Conservation (phyloP, 1,140 invertebrate species). For the Kradibia gibbosae region DNA sequence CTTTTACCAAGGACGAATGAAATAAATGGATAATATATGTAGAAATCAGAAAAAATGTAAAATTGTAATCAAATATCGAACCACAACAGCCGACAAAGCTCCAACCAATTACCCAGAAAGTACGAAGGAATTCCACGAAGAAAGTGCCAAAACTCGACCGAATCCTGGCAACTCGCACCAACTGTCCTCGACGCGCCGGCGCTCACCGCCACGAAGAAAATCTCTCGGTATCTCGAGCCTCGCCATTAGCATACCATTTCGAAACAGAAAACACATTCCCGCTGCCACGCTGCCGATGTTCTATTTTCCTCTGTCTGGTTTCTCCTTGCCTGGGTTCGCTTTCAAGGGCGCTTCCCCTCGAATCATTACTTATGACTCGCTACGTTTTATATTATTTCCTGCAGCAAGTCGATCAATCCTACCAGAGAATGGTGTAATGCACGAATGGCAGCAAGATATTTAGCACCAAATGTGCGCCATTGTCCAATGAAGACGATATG, state of each 20-base stretch:
- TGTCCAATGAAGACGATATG: too few relatives aligned
- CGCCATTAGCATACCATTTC: slow-evolving; percentile 46
- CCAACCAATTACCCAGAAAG: not conserved
- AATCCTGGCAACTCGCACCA: not conserved
- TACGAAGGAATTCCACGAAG: not conserved
- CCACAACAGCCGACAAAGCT: too few relatives aligned
- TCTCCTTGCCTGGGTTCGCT: not conserved
- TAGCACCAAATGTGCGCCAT: too few relatives aligned
- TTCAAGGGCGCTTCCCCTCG: not conserved
- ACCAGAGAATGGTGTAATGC: too few relatives aligned
- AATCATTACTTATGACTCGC: too few relatives aligned
- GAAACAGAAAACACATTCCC: slow-evolving; percentile 47
- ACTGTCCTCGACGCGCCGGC: not conserved
- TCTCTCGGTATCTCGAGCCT: not conserved
- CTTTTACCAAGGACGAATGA: too few relatives aligned
- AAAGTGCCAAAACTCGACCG: not conserved
- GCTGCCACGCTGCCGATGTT: not conserved
- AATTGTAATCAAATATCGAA: too few relatives aligned
- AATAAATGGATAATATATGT: too few relatives aligned
- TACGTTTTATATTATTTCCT: too few relatives aligned
- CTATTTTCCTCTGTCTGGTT: not conserved
- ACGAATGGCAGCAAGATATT: too few relatives aligned
- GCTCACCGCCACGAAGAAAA: not conserved
- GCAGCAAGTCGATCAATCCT: too few relatives aligned
- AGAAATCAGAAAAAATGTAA: too few relatives aligned